Base-by-base conservation (phyloP, 37 sponge, comb jelly and placozoan genomes). In the Aplysina aerophoba region DNA sequence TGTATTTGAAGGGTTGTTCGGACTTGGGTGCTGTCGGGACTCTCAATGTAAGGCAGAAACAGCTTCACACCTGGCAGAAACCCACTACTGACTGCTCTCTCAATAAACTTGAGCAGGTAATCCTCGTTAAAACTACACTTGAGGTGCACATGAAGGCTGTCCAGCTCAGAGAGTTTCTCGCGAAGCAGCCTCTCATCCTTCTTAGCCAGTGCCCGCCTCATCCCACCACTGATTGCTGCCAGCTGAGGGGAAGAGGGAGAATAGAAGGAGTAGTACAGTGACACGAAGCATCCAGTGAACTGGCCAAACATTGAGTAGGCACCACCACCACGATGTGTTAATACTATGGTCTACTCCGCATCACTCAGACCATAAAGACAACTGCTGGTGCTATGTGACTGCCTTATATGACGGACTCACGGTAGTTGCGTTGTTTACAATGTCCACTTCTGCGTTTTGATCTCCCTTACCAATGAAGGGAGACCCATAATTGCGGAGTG, bases 1-100 rank as follows among this genome's bases (percentile, higher is more conserved):
- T 85, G 73, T 37, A 82, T 84, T 68, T 92, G 93, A 0, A 92
- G 87, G 53, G 86, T 69, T 1, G 33, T 72, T 64, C 83, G 86
- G 22, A 59, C 77, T 53, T 65, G 57, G 24, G 44, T n/a, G 0
- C 58, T 54, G 15, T 71, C 55, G 8, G 89, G 84, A 19, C 79
- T 60, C 22, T 38, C 27, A 54, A 92, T 80, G 83, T 92, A 83
- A 15, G 86, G 82, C 17, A 92, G 87, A 27, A 92, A 84, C 22
- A 78, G 19, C 6, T 53, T 36, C 16, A 89, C 75, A 13, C 81
- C 86, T 1, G 78, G 87, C 67, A 80, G 64, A 4, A 82, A 36
- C 19, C 83, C 79, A 15, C 50, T 35, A 8, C 86, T 84, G 58
- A 89, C 87, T 6, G 87, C 72, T 33, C 82, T 86, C 60, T 89